Conservation (phyloP, 2,113 vertebrate genomes). For the Xyrauchen texanus region DNA sequence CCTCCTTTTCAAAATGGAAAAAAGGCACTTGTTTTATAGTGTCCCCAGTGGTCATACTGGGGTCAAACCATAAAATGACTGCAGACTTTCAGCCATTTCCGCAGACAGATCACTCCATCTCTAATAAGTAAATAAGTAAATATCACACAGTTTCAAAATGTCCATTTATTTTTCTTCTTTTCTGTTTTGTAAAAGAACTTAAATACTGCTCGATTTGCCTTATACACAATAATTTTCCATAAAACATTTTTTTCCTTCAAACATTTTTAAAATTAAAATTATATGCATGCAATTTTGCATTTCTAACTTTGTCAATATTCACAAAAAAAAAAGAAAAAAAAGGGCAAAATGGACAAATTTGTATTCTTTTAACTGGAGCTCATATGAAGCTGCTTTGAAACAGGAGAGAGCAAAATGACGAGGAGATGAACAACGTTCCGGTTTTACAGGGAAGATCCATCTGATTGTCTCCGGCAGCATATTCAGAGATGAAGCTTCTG, state of each 20-base stretch:
- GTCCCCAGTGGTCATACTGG: too few species aligned
- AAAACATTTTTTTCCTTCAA: conserved; percentile 62
- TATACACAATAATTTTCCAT: conserved; percentile 69
- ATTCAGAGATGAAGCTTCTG: conserved; percentile 55
- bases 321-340: conserved; percentile 56
- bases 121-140: neutral
- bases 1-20: too few species aligned
- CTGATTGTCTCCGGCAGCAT: conserved; percentile 71
- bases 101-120: too few species aligned
- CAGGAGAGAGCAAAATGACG: conserved; percentile 55
- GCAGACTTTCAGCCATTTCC: too few species aligned
- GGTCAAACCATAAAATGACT: too few species aligned
- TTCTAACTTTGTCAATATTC: conserved; percentile 68
- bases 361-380: conserved; percentile 51
- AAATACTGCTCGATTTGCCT: conserved; percentile 70
- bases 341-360: conserved; percentile 58
- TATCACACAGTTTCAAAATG: conserved; percentile 50
- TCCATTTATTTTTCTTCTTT: conserved; percentile 62
- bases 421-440: conserved; percentile 68
- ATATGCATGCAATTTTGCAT: conserved; percentile 77
- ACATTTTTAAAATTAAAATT: conserved; percentile 72
- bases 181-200: conserved; percentile 73
- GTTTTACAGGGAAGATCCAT: conserved; percentile 70
- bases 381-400: conserved; percentile 67
- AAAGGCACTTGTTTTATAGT: too few species aligned